Evolutionary conservation across 2,888 invertebrate genomes (phyloP).

Genomic region (Drosophila ezoana): DNA sequence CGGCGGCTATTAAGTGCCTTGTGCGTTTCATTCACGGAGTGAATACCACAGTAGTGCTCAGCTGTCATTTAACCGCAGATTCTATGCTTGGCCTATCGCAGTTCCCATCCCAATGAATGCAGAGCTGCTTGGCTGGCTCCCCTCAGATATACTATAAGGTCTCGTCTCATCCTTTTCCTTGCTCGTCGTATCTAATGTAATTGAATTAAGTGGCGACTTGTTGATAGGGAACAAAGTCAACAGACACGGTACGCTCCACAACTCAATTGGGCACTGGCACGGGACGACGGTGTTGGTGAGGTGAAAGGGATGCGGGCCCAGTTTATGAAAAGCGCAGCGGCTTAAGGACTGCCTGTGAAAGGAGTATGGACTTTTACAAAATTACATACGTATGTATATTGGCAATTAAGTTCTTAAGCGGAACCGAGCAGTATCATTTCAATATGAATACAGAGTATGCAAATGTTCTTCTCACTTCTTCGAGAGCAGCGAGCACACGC

Average conservation of each 20-base stretch:
- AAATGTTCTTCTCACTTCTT: neutral
- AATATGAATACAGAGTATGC: conserved; percentile 2
- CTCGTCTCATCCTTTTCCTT: conserved; percentile 45
- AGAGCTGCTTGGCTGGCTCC: conserved; percentile 12
- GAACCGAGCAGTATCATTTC: conserved; percentile 1
- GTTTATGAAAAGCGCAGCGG: conserved; percentile 49
- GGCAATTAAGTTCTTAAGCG: conserved; percentile 36
- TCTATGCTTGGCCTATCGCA: conserved; percentile 39
- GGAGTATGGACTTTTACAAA: conserved; percentile 10
- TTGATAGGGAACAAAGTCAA: conserved; percentile 76
- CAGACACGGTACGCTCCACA: conserved; percentile 67
- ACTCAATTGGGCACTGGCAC: conserved; percentile 58
- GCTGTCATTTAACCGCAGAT: conserved; percentile 60
- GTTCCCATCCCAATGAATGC: conserved; percentile 7
- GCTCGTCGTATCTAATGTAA: conserved; percentile 72
- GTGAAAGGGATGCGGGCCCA: conserved; percentile 12
- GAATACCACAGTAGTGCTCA: conserved; percentile 40
- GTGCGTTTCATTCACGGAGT: conserved; percentile 12
- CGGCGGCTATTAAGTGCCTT: conserved; percentile 56
- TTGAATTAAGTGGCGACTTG: conserved; percentile 81
- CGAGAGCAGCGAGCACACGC: neutral
- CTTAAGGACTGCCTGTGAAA: conserved; percentile 31
- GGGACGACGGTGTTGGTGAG: too few species aligned
- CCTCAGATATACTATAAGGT: neutral
- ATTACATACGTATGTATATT: neutral